Conservation (phyloP, 2,113 vertebrate species). For the Neopipo cinnamomea region DNA sequence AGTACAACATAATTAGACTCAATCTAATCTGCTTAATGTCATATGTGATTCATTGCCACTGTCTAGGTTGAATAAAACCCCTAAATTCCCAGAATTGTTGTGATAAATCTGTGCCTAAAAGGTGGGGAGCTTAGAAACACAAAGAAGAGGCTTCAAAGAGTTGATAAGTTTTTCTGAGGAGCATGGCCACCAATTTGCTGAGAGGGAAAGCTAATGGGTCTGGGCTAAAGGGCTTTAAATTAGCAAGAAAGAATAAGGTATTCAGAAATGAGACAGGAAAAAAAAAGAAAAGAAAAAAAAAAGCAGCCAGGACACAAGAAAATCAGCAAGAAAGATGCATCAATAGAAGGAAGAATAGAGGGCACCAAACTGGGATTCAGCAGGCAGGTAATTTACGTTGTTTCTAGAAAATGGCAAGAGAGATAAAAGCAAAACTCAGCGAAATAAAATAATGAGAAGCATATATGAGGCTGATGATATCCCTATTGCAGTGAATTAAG, state of each 20-base stretch:
- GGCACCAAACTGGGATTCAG: neutral
- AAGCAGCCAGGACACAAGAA: neutral
- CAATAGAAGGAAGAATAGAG: neutral
- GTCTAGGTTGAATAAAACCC: neutral
- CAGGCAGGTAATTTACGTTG: slow-evolving; percentile 14
- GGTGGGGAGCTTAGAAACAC: neutral
- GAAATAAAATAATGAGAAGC: neutral
- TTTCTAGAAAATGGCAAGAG: neutral
- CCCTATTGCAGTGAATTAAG: neutral
- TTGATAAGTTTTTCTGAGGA: neutral
- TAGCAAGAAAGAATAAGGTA: neutral
- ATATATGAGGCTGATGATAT: accelerated
- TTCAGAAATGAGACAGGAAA: neutral
- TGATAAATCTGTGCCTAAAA: neutral
- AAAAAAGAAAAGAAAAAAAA: neutral
- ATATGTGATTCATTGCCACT: neutral
- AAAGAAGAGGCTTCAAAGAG: neutral
- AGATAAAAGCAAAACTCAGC: neutral
- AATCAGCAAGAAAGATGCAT: neutral
- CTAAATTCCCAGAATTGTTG: neutral
- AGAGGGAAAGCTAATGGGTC: neutral
- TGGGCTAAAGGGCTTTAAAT: neutral
- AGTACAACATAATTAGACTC: neutral
- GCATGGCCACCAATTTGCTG: neutral
- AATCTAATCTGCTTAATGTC: neutral